Percentiles rank a stretch among this genome's conserved stretches.
Evolutionary conservation across 2,888 invertebrate genomes (phyloP).

Genomic region (Torymus aiolomorphi): DNA sequence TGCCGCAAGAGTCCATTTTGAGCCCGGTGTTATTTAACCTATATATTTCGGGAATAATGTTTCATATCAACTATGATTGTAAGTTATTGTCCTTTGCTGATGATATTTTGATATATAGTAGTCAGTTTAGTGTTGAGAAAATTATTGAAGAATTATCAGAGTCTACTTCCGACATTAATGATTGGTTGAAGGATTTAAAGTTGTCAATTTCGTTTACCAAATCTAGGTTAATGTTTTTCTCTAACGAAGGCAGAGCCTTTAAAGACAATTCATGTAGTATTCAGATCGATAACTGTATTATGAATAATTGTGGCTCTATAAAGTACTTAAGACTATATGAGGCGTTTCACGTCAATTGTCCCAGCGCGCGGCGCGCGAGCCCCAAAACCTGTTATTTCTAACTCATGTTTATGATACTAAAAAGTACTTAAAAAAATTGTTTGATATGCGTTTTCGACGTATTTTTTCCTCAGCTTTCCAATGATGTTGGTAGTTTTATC

Average conservation of each 20-base stretch:
- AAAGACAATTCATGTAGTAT: background rate
- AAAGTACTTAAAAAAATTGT: no score
- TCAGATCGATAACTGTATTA: background rate
- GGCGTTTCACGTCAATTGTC: no score
- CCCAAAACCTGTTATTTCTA: no score
- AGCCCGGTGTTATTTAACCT: slow-evolving; percentile 15
- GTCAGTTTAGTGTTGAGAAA: background rate
- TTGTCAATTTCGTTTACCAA: background rate
- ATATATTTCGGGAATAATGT: background rate
- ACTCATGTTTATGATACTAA: no score
- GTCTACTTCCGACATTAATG: no score
- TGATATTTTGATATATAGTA: background rate
- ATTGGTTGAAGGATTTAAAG: no score
- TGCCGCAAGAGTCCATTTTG: slow-evolving; percentile 16
- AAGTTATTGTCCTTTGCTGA: background rate
- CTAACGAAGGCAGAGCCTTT: no score
- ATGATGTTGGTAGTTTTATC: no score
- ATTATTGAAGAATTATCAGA: background rate
- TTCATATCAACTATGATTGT: background rate
- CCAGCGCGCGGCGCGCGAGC: no score
- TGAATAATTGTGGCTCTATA: background rate
- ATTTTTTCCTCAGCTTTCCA: no score
- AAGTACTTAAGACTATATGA: background rate
- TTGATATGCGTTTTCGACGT: no score
- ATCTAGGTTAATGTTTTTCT: background rate